Percentiles rank a stretch among this genome's conserved stretches.
phyloP scores from a whole-genome alignment of 2,113 vertebrate genomes.

The Coregonus clupeaformis region DNA sequence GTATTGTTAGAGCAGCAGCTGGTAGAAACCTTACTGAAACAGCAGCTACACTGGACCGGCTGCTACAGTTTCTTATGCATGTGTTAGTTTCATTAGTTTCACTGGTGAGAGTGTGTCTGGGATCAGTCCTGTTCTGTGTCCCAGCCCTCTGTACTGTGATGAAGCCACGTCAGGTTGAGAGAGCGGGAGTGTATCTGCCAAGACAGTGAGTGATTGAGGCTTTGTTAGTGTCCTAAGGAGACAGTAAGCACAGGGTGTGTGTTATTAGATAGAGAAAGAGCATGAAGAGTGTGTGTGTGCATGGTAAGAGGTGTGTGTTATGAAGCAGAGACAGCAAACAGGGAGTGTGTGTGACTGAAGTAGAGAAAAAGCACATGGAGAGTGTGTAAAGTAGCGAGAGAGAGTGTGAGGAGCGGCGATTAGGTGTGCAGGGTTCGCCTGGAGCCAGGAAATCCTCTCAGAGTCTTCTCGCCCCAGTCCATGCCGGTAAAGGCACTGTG shows the following conservation, averaged over 20 bases:
- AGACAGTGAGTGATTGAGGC: neutral
- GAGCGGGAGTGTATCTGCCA: neutral
- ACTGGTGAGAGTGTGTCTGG: no score
- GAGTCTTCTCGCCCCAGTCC: conserved; percentile 34
- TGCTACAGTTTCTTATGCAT: neutral
- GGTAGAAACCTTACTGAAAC: neutral
- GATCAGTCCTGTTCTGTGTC: no score
- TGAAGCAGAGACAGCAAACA: no score
- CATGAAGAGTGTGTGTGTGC: conserved; percentile 5
- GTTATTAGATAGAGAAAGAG: conserved; percentile 28
- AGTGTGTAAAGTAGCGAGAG: conserved; percentile 27
- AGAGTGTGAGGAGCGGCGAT: neutral
- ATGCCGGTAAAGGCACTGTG: conserved; percentile 27
- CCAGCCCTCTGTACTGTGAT: no score
- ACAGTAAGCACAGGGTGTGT: conserved; percentile 15
- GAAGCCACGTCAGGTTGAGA: no score
- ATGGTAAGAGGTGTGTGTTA: neutral
- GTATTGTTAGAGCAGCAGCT: neutral
- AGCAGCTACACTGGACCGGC: neutral
- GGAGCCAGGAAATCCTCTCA: conserved; percentile 29
- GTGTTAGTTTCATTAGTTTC: no score
- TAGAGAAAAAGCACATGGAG: neutral
- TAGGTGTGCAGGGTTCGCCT: conserved; percentile 27
- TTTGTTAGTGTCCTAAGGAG: conserved; percentile 1
- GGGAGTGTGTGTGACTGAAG: neutral